Percentiles rank a stretch among this genome's conserved stretches.
phyloP scores from a whole-genome alignment of 2,113 vertebrate species.

The Aplodontia rufa region DNA sequence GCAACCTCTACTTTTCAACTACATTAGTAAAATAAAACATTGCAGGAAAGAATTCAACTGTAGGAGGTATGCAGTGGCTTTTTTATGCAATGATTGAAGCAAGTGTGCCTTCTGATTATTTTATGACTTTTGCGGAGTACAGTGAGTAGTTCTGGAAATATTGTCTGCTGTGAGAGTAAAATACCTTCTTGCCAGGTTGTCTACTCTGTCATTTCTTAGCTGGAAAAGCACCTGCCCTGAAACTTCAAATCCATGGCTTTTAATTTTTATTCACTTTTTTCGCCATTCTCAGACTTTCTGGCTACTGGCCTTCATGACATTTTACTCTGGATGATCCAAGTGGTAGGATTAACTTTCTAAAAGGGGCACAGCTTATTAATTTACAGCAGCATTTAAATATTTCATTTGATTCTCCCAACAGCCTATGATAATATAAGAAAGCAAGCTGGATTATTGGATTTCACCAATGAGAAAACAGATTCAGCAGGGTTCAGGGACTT shows the following conservation, averaged over 20 bases:
- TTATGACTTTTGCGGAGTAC: background rate
- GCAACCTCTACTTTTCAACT: background rate
- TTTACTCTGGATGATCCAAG: background rate
- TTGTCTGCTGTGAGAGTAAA: background rate
- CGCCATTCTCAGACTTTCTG: background rate
- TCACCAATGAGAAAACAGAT: background rate
- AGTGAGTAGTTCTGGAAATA: background rate
- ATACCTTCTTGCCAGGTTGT: background rate
- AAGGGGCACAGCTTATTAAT: background rate
- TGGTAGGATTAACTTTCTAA: background rate
- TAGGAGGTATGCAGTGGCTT: background rate
- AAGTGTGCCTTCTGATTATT: background rate
- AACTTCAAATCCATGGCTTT: background rate
- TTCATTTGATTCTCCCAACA: background rate
- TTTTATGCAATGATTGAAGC: background rate
- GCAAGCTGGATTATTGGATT: background rate
- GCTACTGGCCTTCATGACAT: background rate
- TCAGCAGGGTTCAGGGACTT: background rate
- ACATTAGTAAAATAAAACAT: conserved; percentile 27
- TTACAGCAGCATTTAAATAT: background rate
- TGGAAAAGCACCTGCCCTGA: background rate
- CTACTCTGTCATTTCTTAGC: background rate
- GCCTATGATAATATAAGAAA: background rate
- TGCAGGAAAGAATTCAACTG: background rate
- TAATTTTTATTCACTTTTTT: background rate